Percentiles rank a stretch among this genome's conserved stretches.
These are phyloP conservation scores for Ctenomys sociabilis DNA, from an alignment of 2,113 vertebrate species.

Conservation along the genomic window DNA sequence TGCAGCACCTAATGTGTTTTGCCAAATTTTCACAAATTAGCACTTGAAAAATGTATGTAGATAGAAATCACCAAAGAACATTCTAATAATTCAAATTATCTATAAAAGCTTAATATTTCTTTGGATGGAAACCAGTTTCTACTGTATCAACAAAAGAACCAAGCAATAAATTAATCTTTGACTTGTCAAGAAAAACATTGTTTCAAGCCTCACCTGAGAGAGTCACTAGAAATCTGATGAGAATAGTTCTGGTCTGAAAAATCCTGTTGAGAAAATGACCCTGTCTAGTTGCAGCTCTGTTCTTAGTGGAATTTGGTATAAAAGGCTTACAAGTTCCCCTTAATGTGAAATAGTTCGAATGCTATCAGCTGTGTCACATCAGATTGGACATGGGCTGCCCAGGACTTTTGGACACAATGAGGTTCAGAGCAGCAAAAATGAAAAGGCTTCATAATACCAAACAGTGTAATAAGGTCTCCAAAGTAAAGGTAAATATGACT, in stretches of 20 bases:
- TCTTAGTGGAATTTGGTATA: conserved; percentile 72
- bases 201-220: conserved; percentile 66
- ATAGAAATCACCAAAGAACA: conserved; percentile 57
- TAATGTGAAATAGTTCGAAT: conserved; percentile 70
- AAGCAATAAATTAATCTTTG: conserved; percentile 75
- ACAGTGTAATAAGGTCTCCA: conserved; percentile 58
- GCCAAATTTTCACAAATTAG: conserved; percentile 29
- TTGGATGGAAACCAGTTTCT: conserved; percentile 48
- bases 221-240: conserved; percentile 62
- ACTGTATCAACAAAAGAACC: conserved; percentile 66
- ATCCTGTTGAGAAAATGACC: conserved; percentile 76
- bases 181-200: conserved; percentile 57
- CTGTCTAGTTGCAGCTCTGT: conserved; percentile 66
- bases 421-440: conserved; percentile 37
- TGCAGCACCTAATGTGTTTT: conserved; percentile 47
- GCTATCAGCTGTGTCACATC: conserved; percentile 62
- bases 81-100: conserved; percentile 39
- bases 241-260: conserved; percentile 73
- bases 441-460: conserved; percentile 45
- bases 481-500: conserved; percentile 60
- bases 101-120: conserved; percentile 27
- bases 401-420: conserved; percentile 37
- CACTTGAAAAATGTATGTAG: conserved; percentile 53
- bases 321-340: conserved; percentile 69
- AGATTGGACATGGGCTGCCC: conserved; percentile 48